Base-by-base conservation (phyloP, 2,797 vertebrate genomes). In the Acropternis orthonyx region DNA sequence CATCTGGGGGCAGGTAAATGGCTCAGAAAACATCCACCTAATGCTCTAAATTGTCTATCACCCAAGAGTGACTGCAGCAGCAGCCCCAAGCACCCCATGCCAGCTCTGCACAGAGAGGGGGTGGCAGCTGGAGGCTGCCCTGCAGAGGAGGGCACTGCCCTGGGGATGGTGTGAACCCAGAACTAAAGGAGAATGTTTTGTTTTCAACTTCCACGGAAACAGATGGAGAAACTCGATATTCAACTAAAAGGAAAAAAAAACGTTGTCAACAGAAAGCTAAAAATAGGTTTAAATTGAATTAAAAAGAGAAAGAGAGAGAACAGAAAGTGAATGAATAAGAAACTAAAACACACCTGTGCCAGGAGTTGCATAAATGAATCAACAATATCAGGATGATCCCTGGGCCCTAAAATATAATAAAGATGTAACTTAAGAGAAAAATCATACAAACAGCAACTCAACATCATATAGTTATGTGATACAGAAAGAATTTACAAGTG, bases 361-460 rank as follows among this genome's bases (percentile, higher is more conserved):
- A 99, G 99, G 99, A 99, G 99, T 99, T 99, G 99, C 99, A 99
- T 99, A 99, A 99, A 99, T 99, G 99, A 99, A 99, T 99, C 99
- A 99, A 99, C 99, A 99, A 99, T 99, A 99, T 99, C 99, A 99
- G 99, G 99, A 99, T 99, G 99, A 99, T 99, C 99, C 99, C 99
- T 99, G 99, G 99, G 99, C 99, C 99, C 99, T 99, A 99, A 99
- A 99, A 99, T 99, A 99, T 99, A 99, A 99, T 99, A 99, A 99
- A 99, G 99, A 99, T 99, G 99, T 99, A 99, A 99, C 99, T 99
- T 99, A 99, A 99, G 98, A 99, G 99, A 99, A 99, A 99, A 99
- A 99, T 99, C 99, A 99, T 99, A 99, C 99, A 99, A 99, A 99
- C 99, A 99, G 99, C 99, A 99, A 99, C 99, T 99, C 98, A 99